Evolutionary conservation across 2,113 vertebrate species (phyloP).

Genomic region (Menidia beryllina): DNA sequence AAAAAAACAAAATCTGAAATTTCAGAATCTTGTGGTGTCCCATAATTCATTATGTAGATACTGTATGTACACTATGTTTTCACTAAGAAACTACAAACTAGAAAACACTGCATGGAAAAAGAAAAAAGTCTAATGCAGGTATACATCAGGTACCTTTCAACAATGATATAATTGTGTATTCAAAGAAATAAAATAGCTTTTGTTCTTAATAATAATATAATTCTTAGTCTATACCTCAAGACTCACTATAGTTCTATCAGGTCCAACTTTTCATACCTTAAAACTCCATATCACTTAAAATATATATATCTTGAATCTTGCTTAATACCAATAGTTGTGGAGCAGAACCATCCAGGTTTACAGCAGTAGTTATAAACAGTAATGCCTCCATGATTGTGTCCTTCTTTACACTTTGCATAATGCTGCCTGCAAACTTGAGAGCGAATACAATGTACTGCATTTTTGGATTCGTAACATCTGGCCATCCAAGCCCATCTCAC

Average conservation of each 20-base stretch:
- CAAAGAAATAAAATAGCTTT: no score
- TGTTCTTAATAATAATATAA: no score
- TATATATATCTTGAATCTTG: no score
- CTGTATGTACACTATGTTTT: no score
- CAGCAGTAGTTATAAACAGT: slow-evolving; percentile 7
- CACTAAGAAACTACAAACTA: no score
- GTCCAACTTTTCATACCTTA: neutral
- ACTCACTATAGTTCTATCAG: neutral
- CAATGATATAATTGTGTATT: no score
- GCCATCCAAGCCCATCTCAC: neutral
- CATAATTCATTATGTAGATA: no score
- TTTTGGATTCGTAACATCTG: slow-evolving; percentile 7
- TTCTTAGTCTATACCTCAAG: no score
- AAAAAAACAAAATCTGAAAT: slow-evolving; percentile 2
- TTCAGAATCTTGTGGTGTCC: neutral
- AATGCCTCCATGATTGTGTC: slow-evolving; percentile 7
- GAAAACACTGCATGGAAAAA: no score
- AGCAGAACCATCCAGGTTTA: neutral
- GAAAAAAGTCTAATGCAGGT: no score
- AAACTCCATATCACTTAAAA: neutral
- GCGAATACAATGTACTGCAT: neutral
- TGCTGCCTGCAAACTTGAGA: neutral
- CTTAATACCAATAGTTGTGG: slow-evolving; percentile 6
- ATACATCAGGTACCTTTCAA: no score
- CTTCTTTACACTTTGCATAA: slow-evolving; percentile 1